Percentiles rank a stretch among this genome's conserved stretches.
Conservation (phyloP, 2,797 vertebrate species). For the Philypnodon macrostomus region DNA sequence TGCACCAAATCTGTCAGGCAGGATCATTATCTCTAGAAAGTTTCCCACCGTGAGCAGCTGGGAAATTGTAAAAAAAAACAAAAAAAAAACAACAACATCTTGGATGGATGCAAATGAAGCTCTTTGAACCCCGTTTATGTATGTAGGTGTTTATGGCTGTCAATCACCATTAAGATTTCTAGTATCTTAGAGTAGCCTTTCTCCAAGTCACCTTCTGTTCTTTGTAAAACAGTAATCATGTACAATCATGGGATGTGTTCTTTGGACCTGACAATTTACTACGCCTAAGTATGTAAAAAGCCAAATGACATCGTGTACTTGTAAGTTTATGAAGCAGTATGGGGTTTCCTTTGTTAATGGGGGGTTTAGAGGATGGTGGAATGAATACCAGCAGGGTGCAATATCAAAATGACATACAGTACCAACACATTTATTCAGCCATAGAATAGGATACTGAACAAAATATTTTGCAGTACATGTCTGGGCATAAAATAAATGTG, state of each 20-base stretch:
- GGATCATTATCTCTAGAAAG: constrained; percentile 70
- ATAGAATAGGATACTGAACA: no score
- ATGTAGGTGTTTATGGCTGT: constrained; percentile 71
- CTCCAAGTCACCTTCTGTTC: constrained; percentile 52
- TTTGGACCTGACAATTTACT: constrained; percentile 33
- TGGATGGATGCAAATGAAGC: constrained; percentile 75
- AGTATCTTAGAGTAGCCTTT: constrained; percentile 43
- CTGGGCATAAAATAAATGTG: no score
- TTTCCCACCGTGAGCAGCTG: constrained; percentile 74
- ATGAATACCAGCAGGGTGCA: not conserved
- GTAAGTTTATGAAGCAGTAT: constrained; percentile 1
- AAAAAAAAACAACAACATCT: no score
- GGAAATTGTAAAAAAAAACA: constrained; percentile 76
- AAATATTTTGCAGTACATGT: no score
- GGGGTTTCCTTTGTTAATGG: constrained; percentile 3
- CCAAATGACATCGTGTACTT: constrained; percentile 13
- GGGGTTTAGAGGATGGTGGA: not conserved
- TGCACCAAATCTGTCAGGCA: constrained; percentile 68
- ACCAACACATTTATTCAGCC: no score
- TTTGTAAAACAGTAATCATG: constrained; percentile 35
- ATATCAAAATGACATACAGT: not conserved
- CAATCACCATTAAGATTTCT: constrained; percentile 65
- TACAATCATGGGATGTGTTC: constrained; percentile 32
- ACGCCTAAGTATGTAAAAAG: constrained; percentile 11
- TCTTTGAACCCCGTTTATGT: constrained; percentile 66